These are phyloP conservation scores for Leucosticte australis DNA, from an alignment of 2,113 vertebrate species.

Conservation along the genomic window DNA sequence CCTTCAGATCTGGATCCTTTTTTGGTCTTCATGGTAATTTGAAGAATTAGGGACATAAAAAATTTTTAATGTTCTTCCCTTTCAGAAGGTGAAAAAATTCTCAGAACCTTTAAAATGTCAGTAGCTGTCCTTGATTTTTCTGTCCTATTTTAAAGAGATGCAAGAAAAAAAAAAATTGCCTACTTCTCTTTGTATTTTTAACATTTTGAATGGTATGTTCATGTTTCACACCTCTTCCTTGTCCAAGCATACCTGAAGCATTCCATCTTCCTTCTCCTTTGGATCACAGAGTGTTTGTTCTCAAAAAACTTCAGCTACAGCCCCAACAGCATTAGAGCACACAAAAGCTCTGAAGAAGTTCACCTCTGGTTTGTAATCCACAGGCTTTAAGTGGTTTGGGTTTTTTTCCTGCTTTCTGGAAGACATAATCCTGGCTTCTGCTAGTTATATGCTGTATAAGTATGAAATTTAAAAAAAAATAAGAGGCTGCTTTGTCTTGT, in stretches of 20 bases:
- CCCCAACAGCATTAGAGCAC: not conserved
- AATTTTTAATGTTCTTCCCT: not conserved
- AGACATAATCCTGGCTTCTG: not conserved
- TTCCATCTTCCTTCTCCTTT: not conserved
- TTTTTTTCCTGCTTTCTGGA: not conserved
- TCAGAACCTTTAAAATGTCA: not conserved
- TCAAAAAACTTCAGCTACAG: not conserved
- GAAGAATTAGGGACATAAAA: not conserved
- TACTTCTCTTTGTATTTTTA: not conserved
- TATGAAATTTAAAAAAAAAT: not conserved
- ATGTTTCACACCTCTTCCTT: not conserved
- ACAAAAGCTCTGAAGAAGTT: not conserved
- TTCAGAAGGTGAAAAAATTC: not conserved
- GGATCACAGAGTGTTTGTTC: not conserved
- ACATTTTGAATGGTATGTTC: not conserved
- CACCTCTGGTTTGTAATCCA: not conserved
- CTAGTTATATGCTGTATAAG: not conserved
- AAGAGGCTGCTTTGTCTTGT: not conserved
- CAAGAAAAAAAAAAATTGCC: not conserved
- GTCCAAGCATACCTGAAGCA: not conserved
- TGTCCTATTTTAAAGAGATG: not conserved
- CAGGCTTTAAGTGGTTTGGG: not conserved
- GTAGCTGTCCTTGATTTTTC: accelerated
- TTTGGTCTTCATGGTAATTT: not conserved
- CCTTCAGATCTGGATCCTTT: not conserved